Evolutionary conservation across 2,113 vertebrate genomes (phyloP), one percentile per base, ranked within the genome.

Genomic region (Melanocharis versteri): DNA sequence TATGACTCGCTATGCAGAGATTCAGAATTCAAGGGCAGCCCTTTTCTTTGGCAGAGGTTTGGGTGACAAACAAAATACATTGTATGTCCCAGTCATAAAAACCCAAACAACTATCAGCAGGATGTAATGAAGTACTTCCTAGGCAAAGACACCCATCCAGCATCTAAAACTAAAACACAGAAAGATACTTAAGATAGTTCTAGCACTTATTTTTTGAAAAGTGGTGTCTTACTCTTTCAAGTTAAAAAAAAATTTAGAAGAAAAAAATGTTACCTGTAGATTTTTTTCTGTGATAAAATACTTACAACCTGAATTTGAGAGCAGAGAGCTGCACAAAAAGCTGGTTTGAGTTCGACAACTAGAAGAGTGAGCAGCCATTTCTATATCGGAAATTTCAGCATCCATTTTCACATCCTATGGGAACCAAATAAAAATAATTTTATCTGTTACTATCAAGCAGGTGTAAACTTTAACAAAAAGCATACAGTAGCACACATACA

Each of bases 221-320:
- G 21, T 17, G 58, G 12, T 23, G 13, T 9, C n/a, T 54, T 64
- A 37, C 10, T 48, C 15, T 71, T 58, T 70, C 44, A 40, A 87
- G 31, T 53, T 45, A 83, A 69, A 71, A 26, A 89, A 10, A 1
- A 12, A 19, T 27, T 76, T 69, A 65, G 27, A 91, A 72, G 19
- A 87, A 20, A 17, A 85, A 48, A 65, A 56, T n/a, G 17, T 75
- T 83, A 89, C 14, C 58, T 45, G n/a, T 14, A 50, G 21, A 23
- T 31, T 75, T 65, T 72, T 60, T 76, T 26, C 54, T 66, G 21
- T 64, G 30, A 80, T 75, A 96, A 28, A 87, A 96, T 97, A 99
- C 99, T 99, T 98, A 99, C 99, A 98, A 58, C 90, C 94, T 31
- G 97, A 86, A 94, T 98, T 97, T 61, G 98, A 98, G 86, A 96